A percentile compares a stretch with the other conserved stretches of the same genome.
These are phyloP conservation scores for Globia sparganii DNA, from an alignment of 2,888 invertebrate genomes.

Conservation along the genomic window DNA sequence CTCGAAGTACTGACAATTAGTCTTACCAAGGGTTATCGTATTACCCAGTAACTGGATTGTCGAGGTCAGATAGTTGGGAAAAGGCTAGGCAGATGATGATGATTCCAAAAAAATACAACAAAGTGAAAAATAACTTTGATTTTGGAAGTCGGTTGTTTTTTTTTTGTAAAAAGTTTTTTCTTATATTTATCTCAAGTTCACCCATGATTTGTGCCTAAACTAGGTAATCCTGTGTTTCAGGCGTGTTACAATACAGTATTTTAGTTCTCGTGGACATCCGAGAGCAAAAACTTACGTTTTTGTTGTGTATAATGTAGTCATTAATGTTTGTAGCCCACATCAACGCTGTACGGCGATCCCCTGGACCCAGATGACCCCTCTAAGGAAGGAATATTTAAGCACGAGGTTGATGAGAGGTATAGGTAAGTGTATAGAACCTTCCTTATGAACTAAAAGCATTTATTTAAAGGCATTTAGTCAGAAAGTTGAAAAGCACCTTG, in stretches of 20 bases:
- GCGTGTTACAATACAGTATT: background rate
- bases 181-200: too few species aligned
- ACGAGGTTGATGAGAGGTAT: slow-evolving; percentile 84
- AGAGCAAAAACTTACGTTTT: background rate
- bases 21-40: too few species aligned
- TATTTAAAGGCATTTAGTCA: background rate
- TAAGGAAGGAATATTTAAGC: slow-evolving; percentile 80
- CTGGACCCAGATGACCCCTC: slow-evolving; percentile 79
- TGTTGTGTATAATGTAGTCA: slow-evolving; percentile 26
- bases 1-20: too few species aligned
- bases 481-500: background rate
- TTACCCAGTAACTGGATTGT: too few species aligned
- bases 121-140: too few species aligned
- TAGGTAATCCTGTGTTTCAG: too few species aligned
- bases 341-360: slow-evolving; percentile 85
- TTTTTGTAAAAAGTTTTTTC: too few species aligned
- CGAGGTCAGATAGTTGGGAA: too few species aligned
- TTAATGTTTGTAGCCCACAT: slow-evolving; percentile 80
- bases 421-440: slow-evolving; percentile 75
- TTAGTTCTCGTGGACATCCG: background rate
- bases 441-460: background rate
- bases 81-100: too few species aligned
- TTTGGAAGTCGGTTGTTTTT: too few species aligned
- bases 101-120: too few species aligned
- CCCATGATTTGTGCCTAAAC: too few species aligned